Percentiles rank a stretch among this genome's conserved stretches.
These are phyloP conservation scores for Psettodes erumei DNA, from an alignment of 2,113 vertebrate genomes.

Conservation along the genomic window DNA sequence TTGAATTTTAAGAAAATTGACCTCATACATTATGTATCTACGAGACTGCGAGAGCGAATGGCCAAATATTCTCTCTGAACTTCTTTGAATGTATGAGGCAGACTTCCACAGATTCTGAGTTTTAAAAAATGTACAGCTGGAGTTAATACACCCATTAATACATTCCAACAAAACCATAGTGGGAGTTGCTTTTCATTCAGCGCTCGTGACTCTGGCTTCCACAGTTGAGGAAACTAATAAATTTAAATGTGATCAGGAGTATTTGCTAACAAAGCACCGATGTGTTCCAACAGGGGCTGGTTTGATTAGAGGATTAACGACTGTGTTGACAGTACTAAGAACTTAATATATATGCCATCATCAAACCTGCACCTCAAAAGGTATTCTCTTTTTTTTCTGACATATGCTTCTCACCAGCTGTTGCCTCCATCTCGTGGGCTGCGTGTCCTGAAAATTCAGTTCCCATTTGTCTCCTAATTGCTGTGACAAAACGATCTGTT, in stretches of 20 bases:
- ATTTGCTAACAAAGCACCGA: constrained; percentile 40
- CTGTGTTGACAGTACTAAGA: constrained; percentile 23
- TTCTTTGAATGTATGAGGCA: not conserved
- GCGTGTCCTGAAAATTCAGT: constrained; percentile 53
- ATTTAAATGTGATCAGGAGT: constrained; percentile 42
- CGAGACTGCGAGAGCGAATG: not conserved
- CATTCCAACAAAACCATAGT: constrained; percentile 18
- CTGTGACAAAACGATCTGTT: constrained; percentile 38
- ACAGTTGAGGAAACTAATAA: constrained; percentile 39
- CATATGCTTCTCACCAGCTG: constrained; percentile 71
- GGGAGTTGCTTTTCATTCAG: constrained; percentile 12
- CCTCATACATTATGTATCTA: not conserved
- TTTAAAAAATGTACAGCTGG: constrained; percentile 1
- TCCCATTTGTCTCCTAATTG: constrained; percentile 62
- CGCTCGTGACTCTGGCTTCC: not conserved
- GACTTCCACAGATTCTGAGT: not conserved
- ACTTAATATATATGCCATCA: constrained; percentile 30
- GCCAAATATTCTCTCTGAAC: not conserved
- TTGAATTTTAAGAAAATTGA: not conserved
- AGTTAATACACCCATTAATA: constrained; percentile 11
- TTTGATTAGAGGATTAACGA: constrained; percentile 52
- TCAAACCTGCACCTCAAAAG: constrained; percentile 35
- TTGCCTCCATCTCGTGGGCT: constrained; percentile 61
- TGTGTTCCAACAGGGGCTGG: constrained; percentile 28
- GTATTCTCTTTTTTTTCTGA: constrained; percentile 53